Evolutionary conservation across 2,113 vertebrate genomes (phyloP), one percentile per base, ranked within the genome.

Genomic region (Trochalopteron elliotii): DNA sequence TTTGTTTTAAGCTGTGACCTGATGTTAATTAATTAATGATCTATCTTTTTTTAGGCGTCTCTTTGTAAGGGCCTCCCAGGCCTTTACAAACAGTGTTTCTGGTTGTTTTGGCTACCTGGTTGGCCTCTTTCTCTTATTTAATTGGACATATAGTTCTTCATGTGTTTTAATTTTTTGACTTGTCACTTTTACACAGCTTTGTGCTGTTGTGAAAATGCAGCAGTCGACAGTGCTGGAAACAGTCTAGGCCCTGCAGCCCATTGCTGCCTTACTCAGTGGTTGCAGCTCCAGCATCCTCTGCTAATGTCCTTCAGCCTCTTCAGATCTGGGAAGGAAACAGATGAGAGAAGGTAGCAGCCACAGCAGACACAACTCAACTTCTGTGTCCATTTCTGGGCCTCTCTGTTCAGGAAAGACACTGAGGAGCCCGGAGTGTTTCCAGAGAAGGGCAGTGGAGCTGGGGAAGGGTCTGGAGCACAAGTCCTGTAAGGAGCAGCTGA

Each of bases 171-270:
- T 94, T 65, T 95, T 97, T 77, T 90, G 12, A 47, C 64, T 93
- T 96, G 64, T 83, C 76, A 37, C 59, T 92, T 94, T 49, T 64
- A 23, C 44, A 17, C 27, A 87, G 50, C 61, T 89, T 85, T 91
- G 40, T 82, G 76, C 65, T 74, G 33, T 80, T 87, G 55, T 89
- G 63, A 17, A 52, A 86, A 72, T 84, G 56, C 30, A 35, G 60
- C 59, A 92, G 74, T 31, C 96, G 95, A 93, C 86, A 95, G 64
- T 31, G 25, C 63, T 78, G 77, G 83, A 96, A 96, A 69, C 65
- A 61, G 21, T 89, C 59, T 22, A 47, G 35, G 35, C 74, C 83
- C 82, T 68, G 49, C 72, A 92, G 76, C 76, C 91, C 57, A 25
- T 18, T 92, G 21, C 52, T 89, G 22, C 92, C 78, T 72, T 89